Percentiles rank a stretch among this genome's conserved stretches.
phyloP scores from a whole-genome alignment of 2,888 invertebrate species.

The Aleiodes testaceus region DNA sequence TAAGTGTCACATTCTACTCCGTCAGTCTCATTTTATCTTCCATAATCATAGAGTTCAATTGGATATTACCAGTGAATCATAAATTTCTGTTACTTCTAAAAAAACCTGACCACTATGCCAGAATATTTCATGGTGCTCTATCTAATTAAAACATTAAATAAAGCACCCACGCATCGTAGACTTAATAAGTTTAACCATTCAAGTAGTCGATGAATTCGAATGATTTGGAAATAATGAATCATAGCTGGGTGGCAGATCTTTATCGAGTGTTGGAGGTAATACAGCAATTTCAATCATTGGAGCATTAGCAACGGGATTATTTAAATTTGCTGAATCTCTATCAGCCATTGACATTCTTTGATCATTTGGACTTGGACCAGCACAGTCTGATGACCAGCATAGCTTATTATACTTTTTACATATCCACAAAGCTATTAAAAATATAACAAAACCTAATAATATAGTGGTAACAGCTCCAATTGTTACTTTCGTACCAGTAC shows the following conservation, averaged over 20 bases:
- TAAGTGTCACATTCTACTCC: too few species aligned
- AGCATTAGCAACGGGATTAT: conserved; percentile 63
- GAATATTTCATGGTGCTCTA: conserved; percentile 41
- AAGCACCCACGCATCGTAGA: conserved; percentile 34
- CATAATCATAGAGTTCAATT: too few species aligned
- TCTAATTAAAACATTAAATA: conserved; percentile 70
- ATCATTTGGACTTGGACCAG: conserved; percentile 62
- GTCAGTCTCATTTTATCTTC: too few species aligned
- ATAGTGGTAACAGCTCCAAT: conserved; percentile 74
- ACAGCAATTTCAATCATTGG: conserved; percentile 69
- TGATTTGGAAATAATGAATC: conserved; percentile 75
- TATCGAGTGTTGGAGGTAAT: conserved; percentile 70
- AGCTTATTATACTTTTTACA: conserved; percentile 73
- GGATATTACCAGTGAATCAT: neutral
- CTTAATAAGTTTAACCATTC: conserved; percentile 39
- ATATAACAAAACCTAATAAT: conserved; percentile 73
- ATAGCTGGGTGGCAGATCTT: conserved; percentile 76
- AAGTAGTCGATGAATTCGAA: conserved; percentile 59
- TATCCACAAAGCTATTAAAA: conserved; percentile 74
- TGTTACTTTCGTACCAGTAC: conserved; percentile 71
- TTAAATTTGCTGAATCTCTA: conserved; percentile 58
- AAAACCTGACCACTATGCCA: neutral
- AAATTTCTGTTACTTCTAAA: too few species aligned
- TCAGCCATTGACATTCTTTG: conserved; percentile 54
- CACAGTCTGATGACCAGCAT: conserved; percentile 74